Percentiles rank a stretch among this genome's conserved stretches.
Evolutionary conservation across 2,797 vertebrate genomes (phyloP).

Genomic region (Tamandua tetradactyla): DNA sequence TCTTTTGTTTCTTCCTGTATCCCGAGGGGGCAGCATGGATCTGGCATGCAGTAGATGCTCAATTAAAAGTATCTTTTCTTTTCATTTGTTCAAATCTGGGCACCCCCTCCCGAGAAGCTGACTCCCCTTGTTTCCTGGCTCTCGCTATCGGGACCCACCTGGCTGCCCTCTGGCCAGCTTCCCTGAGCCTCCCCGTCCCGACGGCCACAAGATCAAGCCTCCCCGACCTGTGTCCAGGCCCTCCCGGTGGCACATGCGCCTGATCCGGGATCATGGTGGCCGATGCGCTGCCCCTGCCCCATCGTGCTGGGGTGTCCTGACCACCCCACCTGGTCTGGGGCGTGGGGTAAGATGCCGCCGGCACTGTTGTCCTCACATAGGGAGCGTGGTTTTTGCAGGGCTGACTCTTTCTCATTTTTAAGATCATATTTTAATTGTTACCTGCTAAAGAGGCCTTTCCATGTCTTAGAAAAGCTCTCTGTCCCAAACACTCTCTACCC

Average conservation of each 20-base stretch:
- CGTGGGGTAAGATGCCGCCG: background rate
- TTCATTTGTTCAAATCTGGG: background rate
- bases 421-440: no score
- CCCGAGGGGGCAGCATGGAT: background rate
- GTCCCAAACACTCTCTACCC: background rate
- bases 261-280: background rate
- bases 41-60: background rate
- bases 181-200: background rate
- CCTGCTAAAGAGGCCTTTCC: background rate
- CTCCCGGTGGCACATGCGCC: background rate
- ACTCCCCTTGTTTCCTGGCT: background rate
- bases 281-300: background rate
- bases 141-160: background rate
- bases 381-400: background rate
- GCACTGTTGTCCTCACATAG: no score
- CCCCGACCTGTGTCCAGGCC: accelerated
- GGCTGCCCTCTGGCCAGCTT: background rate
- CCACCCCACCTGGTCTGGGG: accelerated
- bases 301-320: accelerated
- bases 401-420: background rate
- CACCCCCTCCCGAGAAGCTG: background rate
- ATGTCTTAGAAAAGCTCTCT: background rate
- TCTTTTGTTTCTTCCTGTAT: background rate
- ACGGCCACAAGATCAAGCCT: accelerated
- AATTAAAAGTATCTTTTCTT: background rate